Evolutionary conservation across 1,140 invertebrate genomes (phyloP).

Genomic region (Drosophila willistoni): DNA sequence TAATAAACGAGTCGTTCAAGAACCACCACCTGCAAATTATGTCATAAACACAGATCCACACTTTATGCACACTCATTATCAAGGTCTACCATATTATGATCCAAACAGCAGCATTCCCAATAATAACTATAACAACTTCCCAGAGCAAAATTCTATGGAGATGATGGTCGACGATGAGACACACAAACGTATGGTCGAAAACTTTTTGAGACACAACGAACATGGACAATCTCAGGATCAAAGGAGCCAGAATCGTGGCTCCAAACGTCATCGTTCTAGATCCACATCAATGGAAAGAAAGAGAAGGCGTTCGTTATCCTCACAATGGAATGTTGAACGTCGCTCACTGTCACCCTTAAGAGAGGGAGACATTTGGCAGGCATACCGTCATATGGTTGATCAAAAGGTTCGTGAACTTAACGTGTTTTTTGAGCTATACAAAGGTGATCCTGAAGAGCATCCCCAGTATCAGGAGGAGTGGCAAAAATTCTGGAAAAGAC

Average conservation of each 20-base stretch:
- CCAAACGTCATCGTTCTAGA: conserved; percentile 48
- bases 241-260: conserved; percentile 10
- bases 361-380: conserved; percentile 71
- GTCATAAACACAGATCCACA: conserved; percentile 13
- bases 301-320: conserved; percentile 14
- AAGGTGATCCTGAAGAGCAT: conserved; percentile 90
- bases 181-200: conserved; percentile 70
- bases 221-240: conserved; percentile 10
- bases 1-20: conserved; percentile 11
- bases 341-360: conserved; percentile 64
- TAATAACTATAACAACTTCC: conserved; percentile 16
- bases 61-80: background rate
- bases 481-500: conserved; percentile 90
- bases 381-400: conserved; percentile 74
- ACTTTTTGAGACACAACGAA: conserved; percentile 62
- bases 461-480: conserved; percentile 92
- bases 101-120: background rate
- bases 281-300: conserved; percentile 41
- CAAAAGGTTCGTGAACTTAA: conserved; percentile 66
- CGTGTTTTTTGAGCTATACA: conserved; percentile 50
- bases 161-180: conserved; percentile 68
- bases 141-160: background rate
- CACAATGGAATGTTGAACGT: conserved; percentile 56
- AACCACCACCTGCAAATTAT: conserved; percentile 5
- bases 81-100: background rate